Conservation (phyloP, 1,140 invertebrate species). For the Pseudomyrmex cubaensis region DNA sequence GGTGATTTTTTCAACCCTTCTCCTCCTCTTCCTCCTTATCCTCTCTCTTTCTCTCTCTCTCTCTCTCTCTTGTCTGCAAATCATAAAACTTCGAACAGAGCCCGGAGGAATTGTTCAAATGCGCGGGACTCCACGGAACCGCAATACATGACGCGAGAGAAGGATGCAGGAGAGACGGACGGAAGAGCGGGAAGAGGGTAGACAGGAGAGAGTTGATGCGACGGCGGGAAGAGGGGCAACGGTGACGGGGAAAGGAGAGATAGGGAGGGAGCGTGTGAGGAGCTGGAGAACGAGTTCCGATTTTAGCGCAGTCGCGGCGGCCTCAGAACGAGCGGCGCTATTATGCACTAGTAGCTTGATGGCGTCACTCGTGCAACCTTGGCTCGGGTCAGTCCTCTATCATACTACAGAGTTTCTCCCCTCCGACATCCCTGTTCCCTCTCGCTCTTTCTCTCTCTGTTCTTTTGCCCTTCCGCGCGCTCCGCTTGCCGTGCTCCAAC, state of each 20-base stretch:
- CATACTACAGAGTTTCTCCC: constrained; percentile 79
- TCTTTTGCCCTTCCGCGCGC: constrained; percentile 46
- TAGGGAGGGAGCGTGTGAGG: constrained; percentile 34
- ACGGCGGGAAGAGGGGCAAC: not conserved
- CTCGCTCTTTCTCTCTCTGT: constrained; percentile 10
- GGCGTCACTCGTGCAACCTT: constrained; percentile 84
- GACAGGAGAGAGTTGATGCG: not conserved
- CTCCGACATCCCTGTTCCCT: constrained; percentile 48
- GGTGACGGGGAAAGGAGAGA: not conserved
- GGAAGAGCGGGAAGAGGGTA: not conserved
- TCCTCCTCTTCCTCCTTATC: not conserved
- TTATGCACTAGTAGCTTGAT: constrained; percentile 85
- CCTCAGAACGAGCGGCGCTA: constrained; percentile 80
- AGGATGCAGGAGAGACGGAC: constrained; percentile 7
- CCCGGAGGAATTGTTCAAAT: constrained; percentile 65
- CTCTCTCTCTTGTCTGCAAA: constrained; percentile 38
- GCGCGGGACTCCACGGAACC: constrained; percentile 64
- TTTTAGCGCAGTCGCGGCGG: constrained; percentile 76
- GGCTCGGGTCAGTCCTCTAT: constrained; percentile 85
- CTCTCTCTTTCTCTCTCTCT: not conserved
- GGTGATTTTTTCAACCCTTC: not conserved
- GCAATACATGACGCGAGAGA: constrained; percentile 43
- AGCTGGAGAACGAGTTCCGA: constrained; percentile 71
- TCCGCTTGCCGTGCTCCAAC: constrained; percentile 9
- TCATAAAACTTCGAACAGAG: constrained; percentile 64